Conservation (phyloP, 2,113 vertebrate species). For the Campylorhamphus procurvoides region DNA sequence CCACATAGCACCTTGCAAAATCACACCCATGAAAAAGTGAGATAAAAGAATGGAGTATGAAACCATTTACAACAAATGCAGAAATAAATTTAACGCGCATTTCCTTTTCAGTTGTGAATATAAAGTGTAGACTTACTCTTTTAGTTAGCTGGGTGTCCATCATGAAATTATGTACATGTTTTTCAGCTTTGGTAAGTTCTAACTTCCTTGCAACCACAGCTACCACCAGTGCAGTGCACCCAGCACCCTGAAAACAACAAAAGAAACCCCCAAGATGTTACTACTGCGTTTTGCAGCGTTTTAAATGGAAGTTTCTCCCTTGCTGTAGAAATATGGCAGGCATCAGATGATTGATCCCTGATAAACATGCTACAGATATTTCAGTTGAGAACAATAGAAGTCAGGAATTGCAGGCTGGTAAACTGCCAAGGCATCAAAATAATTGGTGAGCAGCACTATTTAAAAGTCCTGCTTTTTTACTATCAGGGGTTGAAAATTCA, state of each 20-base stretch:
- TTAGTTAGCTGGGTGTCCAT: constrained; percentile 98
- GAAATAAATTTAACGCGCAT: not conserved
- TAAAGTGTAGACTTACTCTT: constrained; percentile 82
- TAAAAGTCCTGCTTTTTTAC: not conserved
- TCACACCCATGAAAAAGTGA: not conserved
- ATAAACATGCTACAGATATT: not conserved
- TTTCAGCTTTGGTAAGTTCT: constrained; percentile 99
- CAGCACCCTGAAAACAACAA: constrained; percentile 85
- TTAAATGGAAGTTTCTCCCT: not conserved
- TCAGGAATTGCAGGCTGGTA: not conserved
- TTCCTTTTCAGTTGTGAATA: not conserved
- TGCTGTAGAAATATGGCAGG: not conserved
- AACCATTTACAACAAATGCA: not conserved
- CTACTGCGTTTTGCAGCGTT: not conserved
- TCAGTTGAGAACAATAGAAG: not conserved
- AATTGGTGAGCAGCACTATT: not conserved
- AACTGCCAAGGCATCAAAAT: not conserved
- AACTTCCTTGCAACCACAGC: constrained; percentile 96
- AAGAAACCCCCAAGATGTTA: not conserved
- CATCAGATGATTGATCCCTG: not conserved
- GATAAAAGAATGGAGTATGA: not conserved
- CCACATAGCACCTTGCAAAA: not conserved
- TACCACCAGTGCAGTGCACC: constrained; percentile 95
- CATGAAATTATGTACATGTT: constrained; percentile 99
- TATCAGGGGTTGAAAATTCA: not conserved